These are phyloP conservation scores for Dyspetes luteomarginatus DNA, from an alignment of 2,888 invertebrate genomes.

Conservation along the genomic window DNA sequence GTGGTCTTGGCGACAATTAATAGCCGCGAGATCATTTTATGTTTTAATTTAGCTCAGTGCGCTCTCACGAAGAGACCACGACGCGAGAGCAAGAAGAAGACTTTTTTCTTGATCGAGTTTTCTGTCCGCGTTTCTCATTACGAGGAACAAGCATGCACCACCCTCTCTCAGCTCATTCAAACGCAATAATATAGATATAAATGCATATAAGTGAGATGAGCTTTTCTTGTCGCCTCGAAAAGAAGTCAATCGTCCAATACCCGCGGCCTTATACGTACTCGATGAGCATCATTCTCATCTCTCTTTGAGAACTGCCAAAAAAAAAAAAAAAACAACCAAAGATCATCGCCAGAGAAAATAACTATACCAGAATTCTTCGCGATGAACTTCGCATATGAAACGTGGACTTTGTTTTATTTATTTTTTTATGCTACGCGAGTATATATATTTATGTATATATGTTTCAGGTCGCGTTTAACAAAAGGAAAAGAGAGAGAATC, in stretches of 20 bases:
- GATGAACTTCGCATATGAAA: too few species aligned
- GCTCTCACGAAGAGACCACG: neutral
- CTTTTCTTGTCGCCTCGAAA: slow-evolving; percentile 60
- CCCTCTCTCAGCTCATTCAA: too few species aligned
- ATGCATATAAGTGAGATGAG: slow-evolving; percentile 11
- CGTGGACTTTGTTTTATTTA: too few species aligned
- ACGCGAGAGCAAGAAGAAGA: neutral
- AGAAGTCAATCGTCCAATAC: slow-evolving; percentile 64
- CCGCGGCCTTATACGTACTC: slow-evolving; percentile 55
- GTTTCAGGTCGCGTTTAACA: neutral
- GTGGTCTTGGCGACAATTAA: slow-evolving; percentile 75
- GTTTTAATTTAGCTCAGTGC: slow-evolving; percentile 74
- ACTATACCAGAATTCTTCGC: too few species aligned
- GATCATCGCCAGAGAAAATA: neutral
- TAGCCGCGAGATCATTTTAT: slow-evolving; percentile 78
- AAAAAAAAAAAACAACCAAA: neutral
- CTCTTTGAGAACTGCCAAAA: neutral
- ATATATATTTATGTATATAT: too few species aligned
- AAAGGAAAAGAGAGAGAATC: neutral
- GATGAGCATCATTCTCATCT: slow-evolving; percentile 16
- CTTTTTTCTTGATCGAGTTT: neutral
- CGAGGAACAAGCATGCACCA: neutral
- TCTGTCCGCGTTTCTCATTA: slow-evolving; percentile 16
- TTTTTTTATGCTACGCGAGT: too few species aligned
- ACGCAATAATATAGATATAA: neutral